Evolutionary conservation across 2,888 invertebrate species (phyloP).

Genomic region (Drosophila falleni): DNA sequence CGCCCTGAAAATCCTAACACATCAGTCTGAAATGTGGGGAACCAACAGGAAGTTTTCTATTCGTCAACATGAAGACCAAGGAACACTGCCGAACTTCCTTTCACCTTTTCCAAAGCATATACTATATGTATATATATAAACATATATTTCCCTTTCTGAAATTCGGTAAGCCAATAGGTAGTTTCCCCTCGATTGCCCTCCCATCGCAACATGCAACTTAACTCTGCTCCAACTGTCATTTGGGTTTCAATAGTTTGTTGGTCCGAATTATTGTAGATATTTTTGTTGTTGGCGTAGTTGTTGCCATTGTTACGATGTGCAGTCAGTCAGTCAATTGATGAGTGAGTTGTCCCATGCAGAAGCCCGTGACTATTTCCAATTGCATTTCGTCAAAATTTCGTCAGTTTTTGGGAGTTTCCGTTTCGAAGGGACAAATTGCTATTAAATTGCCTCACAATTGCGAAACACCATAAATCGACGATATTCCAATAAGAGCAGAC

Average conservation of each 20-base stretch:
- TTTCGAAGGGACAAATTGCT: slow-evolving; percentile 71
- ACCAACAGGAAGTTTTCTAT: background rate
- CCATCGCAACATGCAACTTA: slow-evolving; percentile 6
- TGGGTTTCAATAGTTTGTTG: slow-evolving; percentile 49
- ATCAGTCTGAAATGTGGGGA: too few relatives aligned
- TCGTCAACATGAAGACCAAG: background rate
- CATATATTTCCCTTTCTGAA: slow-evolving; percentile 3
- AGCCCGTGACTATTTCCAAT: slow-evolving; percentile 75
- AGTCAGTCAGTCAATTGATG: slow-evolving; percentile 39
- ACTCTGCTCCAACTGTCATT: slow-evolving; percentile 45
- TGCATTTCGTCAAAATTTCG: slow-evolving; percentile 77
- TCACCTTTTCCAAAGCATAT: too few relatives aligned
- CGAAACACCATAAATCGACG: slow-evolving; percentile 76
- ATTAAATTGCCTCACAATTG: slow-evolving; percentile 80
- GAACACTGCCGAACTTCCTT: background rate
- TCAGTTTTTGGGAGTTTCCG: slow-evolving; percentile 54
- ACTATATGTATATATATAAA: too few relatives aligned
- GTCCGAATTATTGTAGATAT: slow-evolving; percentile 23
- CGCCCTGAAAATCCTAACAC: too few relatives aligned
- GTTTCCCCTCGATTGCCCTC: slow-evolving; percentile 35
- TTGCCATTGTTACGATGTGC: slow-evolving; percentile 72
- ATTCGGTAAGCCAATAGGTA: slow-evolving; percentile 40
- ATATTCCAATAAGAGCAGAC: slow-evolving; percentile 36
- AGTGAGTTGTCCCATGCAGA: slow-evolving; percentile 37
- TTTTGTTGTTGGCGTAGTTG: slow-evolving; percentile 35